Evolutionary conservation across 1,140 invertebrate species (phyloP).

Genomic region (Tetranychus cinnabarinus): DNA sequence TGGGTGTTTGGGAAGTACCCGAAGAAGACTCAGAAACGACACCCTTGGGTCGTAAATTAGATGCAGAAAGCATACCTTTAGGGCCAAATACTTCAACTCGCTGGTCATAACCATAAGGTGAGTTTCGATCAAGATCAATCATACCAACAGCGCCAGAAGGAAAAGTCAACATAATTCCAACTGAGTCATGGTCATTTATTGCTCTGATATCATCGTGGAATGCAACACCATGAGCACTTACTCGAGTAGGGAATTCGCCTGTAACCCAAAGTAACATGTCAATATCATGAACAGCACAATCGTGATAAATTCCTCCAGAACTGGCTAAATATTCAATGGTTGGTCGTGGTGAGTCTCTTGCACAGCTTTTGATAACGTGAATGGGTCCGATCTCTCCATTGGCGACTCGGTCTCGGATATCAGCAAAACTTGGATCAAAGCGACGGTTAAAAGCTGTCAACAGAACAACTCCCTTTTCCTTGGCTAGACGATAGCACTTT

Average conservation of each 20-base stretch:
- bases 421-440: slow-evolving; percentile 36
- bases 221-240: slow-evolving; percentile 27
- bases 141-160: slow-evolving; percentile 34
- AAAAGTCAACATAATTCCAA: slow-evolving; percentile 33
- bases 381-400: slow-evolving; percentile 34
- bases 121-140: slow-evolving; percentile 36
- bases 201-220: slow-evolving; percentile 30
- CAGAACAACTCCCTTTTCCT: slow-evolving; percentile 27
- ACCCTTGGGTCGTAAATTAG: slow-evolving; percentile 28
- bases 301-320: slow-evolving; percentile 45
- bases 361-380: slow-evolving; percentile 33
- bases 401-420: slow-evolving; percentile 26
- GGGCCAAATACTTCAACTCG: slow-evolving; percentile 36
- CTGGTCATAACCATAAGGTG: slow-evolving; percentile 41
- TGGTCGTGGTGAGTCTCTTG: slow-evolving; percentile 35
- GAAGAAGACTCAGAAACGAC: slow-evolving; percentile 10
- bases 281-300: slow-evolving; percentile 45
- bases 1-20: slow-evolving; percentile 24
- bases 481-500: slow-evolving; percentile 33
- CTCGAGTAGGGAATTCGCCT: slow-evolving; percentile 24
- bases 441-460: slow-evolving; percentile 40
- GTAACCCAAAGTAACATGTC: slow-evolving; percentile 23
- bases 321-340: slow-evolving; percentile 31
- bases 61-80: slow-evolving; percentile 30
- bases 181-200: slow-evolving; percentile 37